Evolutionary conservation across 2,888 invertebrate genomes (phyloP).

Genomic region (Creontiades dilutus): DNA sequence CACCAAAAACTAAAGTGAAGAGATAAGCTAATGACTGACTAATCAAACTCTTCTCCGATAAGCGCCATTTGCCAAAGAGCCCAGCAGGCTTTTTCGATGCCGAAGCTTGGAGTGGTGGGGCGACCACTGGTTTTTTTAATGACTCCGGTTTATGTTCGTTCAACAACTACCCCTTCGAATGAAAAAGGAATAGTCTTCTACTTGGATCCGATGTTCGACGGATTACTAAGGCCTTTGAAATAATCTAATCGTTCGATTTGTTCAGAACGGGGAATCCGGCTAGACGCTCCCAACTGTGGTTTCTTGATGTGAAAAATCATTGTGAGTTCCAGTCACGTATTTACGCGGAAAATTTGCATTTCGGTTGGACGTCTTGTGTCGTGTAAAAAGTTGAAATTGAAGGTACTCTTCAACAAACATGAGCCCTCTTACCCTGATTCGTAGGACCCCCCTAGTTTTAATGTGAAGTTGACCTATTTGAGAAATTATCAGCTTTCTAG

Average conservation of each 20-base stretch:
- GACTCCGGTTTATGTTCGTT: neutral
- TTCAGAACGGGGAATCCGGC: neutral
- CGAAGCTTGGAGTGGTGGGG: too few species aligned
- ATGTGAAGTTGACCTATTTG: too few species aligned
- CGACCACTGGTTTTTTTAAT: neutral
- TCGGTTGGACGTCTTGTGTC: too few species aligned
- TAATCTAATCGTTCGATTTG: neutral
- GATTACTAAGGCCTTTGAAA: too few species aligned
- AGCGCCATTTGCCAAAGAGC: neutral
- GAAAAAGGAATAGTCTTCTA: neutral
- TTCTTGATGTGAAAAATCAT: neutral
- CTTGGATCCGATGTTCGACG: too few species aligned
- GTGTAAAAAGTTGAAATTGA: too few species aligned
- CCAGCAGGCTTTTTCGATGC: conserved; percentile 14
- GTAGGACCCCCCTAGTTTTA: too few species aligned
- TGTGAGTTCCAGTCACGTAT: neutral
- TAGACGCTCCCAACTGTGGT: neutral
- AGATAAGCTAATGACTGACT: neutral
- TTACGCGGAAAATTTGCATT: too few species aligned
- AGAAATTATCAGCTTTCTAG: too few species aligned
- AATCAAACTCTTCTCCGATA: neutral
- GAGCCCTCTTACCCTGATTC: too few species aligned
- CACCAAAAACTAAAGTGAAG: neutral
- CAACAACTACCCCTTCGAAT: neutral
- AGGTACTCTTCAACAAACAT: too few species aligned